Base-by-base conservation (phyloP, 1,140 invertebrate species). In the Melipona quadrifasciata region DNA sequence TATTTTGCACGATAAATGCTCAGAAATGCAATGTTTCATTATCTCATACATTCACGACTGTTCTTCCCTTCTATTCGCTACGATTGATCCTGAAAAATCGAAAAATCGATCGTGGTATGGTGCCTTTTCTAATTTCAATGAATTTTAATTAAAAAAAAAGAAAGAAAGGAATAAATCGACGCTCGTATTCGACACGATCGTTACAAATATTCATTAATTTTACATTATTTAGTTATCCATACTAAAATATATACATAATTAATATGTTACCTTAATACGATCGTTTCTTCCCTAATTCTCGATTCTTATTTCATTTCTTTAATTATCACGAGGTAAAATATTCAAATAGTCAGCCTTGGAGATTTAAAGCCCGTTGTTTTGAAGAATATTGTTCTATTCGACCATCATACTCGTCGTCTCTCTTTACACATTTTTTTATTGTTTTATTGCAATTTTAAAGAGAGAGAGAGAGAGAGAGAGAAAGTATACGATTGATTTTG, bases 191-290 rank as follows among this genome's bases (percentile, higher is more conserved):
- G 27, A 53, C 27, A 67, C 34, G 39, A 47, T 27, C 51, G 39
- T 82, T 77, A 82, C 51, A 76, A 77, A 77, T 68, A 31, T 77
- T 68, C 73, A 82, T 68, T 55, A 51, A 47, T 24, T 80, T 71
- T 78, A 67, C 47, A 39, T 71, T 51, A 55, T 72, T 27, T 47
- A 75, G 58, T 58, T n/a, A 24, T 82, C 61, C 51, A 57, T 82
- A 82, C 73, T 82, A 77, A 82, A 77, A 82, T 76, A 57, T 82
- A 82, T 67, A 57, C 21, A 19, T n/a, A 80, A 34, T 39, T n/a
- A 53, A 80, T 47, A 24, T 39, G 47, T 75, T 34, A 71, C 34
- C 17, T 31, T 61, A 24, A 16, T 58, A 53, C 21, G 70, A 72
- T 39, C 57, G 11, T 80, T 61, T 24, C 47, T 64, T 61, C 19